These are phyloP conservation scores for Euplexia lucipara DNA, from an alignment of 2,888 invertebrate genomes.

Conservation along the genomic window DNA sequence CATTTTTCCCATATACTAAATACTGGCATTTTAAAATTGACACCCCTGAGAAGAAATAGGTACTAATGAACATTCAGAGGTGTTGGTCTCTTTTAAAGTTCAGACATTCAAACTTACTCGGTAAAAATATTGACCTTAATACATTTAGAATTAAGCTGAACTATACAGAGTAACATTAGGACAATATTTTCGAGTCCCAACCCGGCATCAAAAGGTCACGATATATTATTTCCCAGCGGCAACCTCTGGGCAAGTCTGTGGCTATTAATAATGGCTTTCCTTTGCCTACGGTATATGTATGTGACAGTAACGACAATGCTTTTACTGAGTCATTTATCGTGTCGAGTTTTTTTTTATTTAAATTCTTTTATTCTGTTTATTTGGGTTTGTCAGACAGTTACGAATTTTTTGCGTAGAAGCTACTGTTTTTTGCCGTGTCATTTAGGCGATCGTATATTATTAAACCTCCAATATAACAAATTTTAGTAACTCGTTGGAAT, in stretches of 20 bases:
- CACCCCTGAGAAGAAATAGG: too few species aligned
- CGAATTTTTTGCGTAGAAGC: neutral
- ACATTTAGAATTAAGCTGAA: slow-evolving; percentile 43
- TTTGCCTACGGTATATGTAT: slow-evolving; percentile 82
- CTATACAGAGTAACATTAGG: slow-evolving; percentile 53
- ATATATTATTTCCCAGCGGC: slow-evolving; percentile 80
- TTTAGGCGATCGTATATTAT: too few species aligned
- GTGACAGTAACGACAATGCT: slow-evolving; percentile 88
- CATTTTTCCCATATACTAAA: too few species aligned
- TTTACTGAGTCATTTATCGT: slow-evolving; percentile 82
- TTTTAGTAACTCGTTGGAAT: too few species aligned
- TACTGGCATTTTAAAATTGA: too few species aligned
- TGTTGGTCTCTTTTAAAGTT: too few species aligned
- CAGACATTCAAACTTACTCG: slow-evolving; percentile 4
- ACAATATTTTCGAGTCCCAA: slow-evolving; percentile 65
- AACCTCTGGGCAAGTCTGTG: slow-evolving; percentile 76
- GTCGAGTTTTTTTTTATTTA: slow-evolving; percentile 73
- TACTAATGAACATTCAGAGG: too few species aligned
- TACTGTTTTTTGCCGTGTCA: neutral
- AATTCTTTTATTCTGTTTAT: slow-evolving; percentile 63
- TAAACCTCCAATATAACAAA: too few species aligned
- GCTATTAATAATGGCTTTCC: slow-evolving; percentile 87
- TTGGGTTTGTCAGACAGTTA: neutral
- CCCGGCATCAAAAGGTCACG: slow-evolving; percentile 77
- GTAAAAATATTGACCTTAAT: slow-evolving; percentile 38